Base-by-base conservation (phyloP, 2,797 vertebrate genomes). In the Chrysocyon brachyurus region DNA sequence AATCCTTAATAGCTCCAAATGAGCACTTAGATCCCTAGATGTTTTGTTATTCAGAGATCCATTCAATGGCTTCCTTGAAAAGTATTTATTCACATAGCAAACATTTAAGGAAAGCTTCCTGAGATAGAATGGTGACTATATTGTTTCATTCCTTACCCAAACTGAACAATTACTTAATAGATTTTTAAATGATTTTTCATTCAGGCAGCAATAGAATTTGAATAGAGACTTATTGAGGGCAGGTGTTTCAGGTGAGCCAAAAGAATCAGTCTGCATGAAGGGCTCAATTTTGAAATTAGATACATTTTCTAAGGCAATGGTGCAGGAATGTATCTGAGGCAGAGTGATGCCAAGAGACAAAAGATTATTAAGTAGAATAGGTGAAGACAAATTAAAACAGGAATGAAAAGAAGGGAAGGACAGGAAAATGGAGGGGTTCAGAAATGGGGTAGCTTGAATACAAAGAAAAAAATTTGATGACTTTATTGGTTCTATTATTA, bases 231-330 rank as follows among this genome's bases (percentile, higher is more conserved):
- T 96, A 59, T 2, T 40, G 36, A 92, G 28, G 49, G 16, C 19
- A 28, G 22, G 10, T 31, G 28, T 95, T 26, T 72, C 72, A 91
- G 9, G 26, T 54, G 24, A 84, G n/a, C 14, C 54, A 49, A 95
- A 68, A 52, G 33, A 63, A 14, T 66, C 10, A 64, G 36, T 57
- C 7, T 59, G 11, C 49, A 24, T 0, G 3, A 40, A 89, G 46
- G 19, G 3, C 49, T 88, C 56, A 19, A 49, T 75, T 72, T 46
- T 92, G 46, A 97, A 95, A 84, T 90, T 19, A 92, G 82, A 24
- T 40, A 68, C 16, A 0, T 15, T 88, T 78, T 78, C 33, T 78
- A 68, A 73, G 31, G 4, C 83, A 46, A 82, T 31, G 17, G 61
- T 63, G 31, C 7, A 54, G 22, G 16, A 59, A 5, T 2, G 6